Conservation (phyloP, 2,113 vertebrate species). For the Macquaria ambigua region DNA sequence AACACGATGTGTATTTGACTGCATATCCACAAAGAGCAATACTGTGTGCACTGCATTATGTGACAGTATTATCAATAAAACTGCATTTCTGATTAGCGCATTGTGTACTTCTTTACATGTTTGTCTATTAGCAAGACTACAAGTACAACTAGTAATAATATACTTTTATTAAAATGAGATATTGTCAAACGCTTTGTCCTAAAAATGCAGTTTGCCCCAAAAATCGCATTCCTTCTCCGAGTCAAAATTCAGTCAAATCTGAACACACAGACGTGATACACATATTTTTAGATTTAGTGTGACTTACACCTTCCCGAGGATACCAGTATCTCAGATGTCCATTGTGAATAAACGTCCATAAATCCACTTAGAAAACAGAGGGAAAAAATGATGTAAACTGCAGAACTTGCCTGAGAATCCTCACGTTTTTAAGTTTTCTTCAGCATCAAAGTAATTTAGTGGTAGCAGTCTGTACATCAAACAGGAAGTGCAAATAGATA, state of each 20-base stretch:
- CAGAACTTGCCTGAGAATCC: too few species aligned
- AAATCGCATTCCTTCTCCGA: too few species aligned
- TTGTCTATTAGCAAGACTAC: neutral
- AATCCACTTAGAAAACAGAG: too few species aligned
- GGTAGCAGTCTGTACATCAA: too few species aligned
- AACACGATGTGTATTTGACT: constrained; percentile 20
- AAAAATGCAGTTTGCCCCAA: neutral
- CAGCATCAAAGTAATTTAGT: too few species aligned
- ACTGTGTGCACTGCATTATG: constrained; percentile 26
- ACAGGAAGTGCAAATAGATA: too few species aligned
- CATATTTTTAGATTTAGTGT: neutral
- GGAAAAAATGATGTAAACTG: too few species aligned
- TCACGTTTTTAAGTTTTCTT: too few species aligned
- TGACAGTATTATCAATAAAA: constrained; percentile 69
- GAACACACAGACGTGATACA: neutral
- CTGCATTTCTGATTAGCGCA: constrained; percentile 27
- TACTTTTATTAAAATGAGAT: neutral
- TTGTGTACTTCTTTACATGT: neutral
- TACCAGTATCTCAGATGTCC: too few species aligned
- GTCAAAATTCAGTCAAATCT: too few species aligned
- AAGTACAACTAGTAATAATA: neutral
- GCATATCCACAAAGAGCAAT: constrained; percentile 37
- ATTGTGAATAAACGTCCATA: too few species aligned
- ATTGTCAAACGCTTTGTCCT: neutral
- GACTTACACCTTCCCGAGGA: too few species aligned